Conservation (phyloP, 2,113 vertebrate genomes). For the Emberiza fucata region DNA sequence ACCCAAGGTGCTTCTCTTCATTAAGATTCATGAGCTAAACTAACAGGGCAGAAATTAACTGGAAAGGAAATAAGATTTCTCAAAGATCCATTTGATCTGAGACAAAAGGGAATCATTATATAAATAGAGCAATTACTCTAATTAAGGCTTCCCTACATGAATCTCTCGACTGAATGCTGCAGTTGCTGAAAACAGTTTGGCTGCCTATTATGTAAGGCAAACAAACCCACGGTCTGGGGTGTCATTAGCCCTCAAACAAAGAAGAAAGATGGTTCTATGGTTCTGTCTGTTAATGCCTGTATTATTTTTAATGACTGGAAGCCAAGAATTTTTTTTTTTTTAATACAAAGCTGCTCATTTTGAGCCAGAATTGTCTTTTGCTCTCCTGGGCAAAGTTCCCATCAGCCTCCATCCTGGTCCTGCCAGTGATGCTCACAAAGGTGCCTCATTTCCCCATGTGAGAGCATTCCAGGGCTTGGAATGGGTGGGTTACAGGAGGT, state of each 20-base stretch:
- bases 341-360: not conserved
- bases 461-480: not conserved
- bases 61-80: conserved; percentile 50
- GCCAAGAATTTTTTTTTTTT: not conserved
- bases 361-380: not conserved
- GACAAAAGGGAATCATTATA: conserved; percentile 56
- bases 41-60: conserved; percentile 53
- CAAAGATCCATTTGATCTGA: conserved; percentile 58
- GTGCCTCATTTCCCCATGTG: not conserved
- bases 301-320: not conserved
- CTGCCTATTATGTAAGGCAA: conserved; percentile 50
- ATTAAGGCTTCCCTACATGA: conserved; percentile 58
- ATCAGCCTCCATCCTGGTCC: not conserved
- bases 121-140: conserved; percentile 72
- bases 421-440: not conserved
- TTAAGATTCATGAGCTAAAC: conserved; percentile 51
- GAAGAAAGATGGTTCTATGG: conserved; percentile 5
- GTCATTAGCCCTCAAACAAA: conserved; percentile 51
- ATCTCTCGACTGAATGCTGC: not conserved
- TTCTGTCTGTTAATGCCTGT: not conserved
- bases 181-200: conserved; percentile 34
- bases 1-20: not conserved
- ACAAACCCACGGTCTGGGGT: not conserved
- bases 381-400: not conserved
- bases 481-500: rapidly evolving